A percentile compares a stretch with the other conserved stretches of the same genome.
These are phyloP conservation scores for Drosophila planitibia DNA, from an alignment of 2,888 invertebrate species.

Conservation along the genomic window DNA sequence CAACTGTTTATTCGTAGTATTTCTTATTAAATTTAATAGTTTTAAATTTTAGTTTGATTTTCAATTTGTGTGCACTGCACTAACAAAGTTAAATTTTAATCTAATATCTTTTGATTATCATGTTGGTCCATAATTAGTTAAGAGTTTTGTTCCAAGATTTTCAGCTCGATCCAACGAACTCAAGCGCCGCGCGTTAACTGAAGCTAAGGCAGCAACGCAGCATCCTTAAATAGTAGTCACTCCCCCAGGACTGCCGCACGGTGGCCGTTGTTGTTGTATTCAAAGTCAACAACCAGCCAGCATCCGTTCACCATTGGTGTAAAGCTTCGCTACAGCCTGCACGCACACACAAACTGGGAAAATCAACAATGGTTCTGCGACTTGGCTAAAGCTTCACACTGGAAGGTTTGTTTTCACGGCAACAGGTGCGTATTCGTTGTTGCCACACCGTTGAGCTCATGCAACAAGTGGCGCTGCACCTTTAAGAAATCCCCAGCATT, in stretches of 20 bases:
- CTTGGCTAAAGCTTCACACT: slow-evolving; percentile 51
- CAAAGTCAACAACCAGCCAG: slow-evolving; percentile 53
- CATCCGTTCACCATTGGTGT: slow-evolving; percentile 50
- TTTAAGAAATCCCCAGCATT: neutral
- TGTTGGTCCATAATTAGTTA: slow-evolving; percentile 48
- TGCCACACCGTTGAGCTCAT: neutral
- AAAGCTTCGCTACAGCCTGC: slow-evolving; percentile 39
- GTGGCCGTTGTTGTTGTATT: slow-evolving; percentile 22
- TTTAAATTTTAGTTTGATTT: slow-evolving; percentile 8
- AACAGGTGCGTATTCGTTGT: slow-evolving; percentile 33
- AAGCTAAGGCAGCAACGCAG: slow-evolving; percentile 81
- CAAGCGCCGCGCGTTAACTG: slow-evolving; percentile 83
- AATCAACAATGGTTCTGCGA: slow-evolving; percentile 40
- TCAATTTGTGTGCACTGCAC: slow-evolving; percentile 21
- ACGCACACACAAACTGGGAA: slow-evolving; percentile 5
- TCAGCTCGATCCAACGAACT: slow-evolving; percentile 76
- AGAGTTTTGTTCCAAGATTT: slow-evolving; percentile 40
- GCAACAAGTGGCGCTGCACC: slow-evolving; percentile 24
- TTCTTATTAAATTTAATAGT: neutral
- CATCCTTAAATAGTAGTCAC: slow-evolving; percentile 83
- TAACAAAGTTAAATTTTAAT: slow-evolving; percentile 20
- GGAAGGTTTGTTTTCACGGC: slow-evolving; percentile 46
- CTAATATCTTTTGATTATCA: slow-evolving; percentile 49
- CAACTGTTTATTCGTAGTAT: neutral
- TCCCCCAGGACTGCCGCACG: slow-evolving; percentile 39